Evolutionary conservation across 2,797 vertebrate genomes (phyloP).

Genomic region (Muscicapa comitata): DNA sequence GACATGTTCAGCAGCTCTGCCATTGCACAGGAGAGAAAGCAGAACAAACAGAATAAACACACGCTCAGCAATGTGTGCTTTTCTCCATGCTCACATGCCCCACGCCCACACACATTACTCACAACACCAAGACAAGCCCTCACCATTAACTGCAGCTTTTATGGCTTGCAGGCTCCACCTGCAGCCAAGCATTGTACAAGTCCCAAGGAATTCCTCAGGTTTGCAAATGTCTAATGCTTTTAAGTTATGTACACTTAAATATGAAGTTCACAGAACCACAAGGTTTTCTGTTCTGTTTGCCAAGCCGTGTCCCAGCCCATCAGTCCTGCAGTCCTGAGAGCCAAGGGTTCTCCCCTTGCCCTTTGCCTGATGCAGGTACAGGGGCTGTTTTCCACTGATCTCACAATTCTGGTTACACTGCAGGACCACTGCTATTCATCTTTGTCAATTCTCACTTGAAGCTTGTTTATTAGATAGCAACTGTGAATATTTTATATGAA

Average conservation of each 20-base stretch:
- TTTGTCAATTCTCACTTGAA: neutral
- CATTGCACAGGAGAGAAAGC: neutral
- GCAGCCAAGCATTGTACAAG: neutral
- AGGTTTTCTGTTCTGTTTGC: neutral
- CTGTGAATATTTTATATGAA: neutral
- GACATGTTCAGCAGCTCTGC: neutral
- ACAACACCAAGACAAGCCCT: neutral
- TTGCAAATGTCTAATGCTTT: neutral
- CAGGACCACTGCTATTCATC: neutral
- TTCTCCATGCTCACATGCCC: neutral
- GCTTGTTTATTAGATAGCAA: neutral
- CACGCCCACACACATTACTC: neutral
- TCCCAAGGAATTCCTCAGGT: neutral
- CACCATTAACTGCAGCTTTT: neutral
- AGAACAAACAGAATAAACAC: neutral
- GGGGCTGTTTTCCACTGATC: neutral
- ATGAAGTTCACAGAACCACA: neutral
- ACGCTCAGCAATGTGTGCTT: neutral
- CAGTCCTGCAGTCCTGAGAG: neutral
- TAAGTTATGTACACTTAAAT: neutral
- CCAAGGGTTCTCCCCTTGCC: neutral
- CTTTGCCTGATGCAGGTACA: neutral
- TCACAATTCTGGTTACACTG: neutral
- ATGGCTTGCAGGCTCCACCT: neutral
- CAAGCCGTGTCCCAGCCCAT: neutral